Evolutionary conservation across 1,140 invertebrate species (phyloP).

Genomic region (Pinna nobilis): DNA sequence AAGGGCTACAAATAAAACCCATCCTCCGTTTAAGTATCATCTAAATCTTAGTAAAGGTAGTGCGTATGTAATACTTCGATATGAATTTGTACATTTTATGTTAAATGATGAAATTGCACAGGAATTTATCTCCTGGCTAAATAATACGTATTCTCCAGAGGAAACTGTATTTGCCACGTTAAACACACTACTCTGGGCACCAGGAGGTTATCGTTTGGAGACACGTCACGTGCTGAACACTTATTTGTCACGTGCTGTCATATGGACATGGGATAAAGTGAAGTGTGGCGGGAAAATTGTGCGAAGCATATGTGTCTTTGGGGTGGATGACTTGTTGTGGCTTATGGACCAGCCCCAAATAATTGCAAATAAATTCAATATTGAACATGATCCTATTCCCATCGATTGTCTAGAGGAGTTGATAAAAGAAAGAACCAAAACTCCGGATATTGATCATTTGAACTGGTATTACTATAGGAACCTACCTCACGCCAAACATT

Average conservation of each 20-base stretch:
- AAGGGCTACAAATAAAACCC: constrained; percentile 25
- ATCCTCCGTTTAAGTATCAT: constrained; percentile 30
- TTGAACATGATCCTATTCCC: constrained; percentile 49
- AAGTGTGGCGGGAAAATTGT: constrained; percentile 25
- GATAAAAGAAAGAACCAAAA: constrained; percentile 29
- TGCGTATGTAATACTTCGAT: constrained; percentile 50
- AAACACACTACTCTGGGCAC: constrained; percentile 45
- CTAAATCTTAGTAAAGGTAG: constrained; percentile 52
- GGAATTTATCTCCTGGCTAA: constrained; percentile 45
- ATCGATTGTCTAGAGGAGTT: constrained; percentile 66
- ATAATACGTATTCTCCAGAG: constrained; percentile 51
- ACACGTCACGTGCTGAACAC: constrained; percentile 8
- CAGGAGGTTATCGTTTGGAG: constrained; percentile 45
- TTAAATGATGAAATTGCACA: constrained; percentile 41
- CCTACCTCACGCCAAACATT: constrained; percentile 42
- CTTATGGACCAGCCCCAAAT: constrained; percentile 53
- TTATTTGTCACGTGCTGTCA: constrained; percentile 42
- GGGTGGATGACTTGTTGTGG: constrained; percentile 59
- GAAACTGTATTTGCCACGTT: constrained; percentile 57
- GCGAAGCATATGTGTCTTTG: constrained; percentile 33
- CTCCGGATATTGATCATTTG: constrained; percentile 10
- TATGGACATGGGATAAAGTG: constrained; percentile 31
- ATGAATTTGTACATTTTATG: constrained; percentile 53
- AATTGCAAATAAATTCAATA: constrained; percentile 70
- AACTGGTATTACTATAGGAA: constrained; percentile 43